Evolutionary conservation across 2,797 vertebrate species (phyloP).

Genomic region (Halcyon badia): DNA sequence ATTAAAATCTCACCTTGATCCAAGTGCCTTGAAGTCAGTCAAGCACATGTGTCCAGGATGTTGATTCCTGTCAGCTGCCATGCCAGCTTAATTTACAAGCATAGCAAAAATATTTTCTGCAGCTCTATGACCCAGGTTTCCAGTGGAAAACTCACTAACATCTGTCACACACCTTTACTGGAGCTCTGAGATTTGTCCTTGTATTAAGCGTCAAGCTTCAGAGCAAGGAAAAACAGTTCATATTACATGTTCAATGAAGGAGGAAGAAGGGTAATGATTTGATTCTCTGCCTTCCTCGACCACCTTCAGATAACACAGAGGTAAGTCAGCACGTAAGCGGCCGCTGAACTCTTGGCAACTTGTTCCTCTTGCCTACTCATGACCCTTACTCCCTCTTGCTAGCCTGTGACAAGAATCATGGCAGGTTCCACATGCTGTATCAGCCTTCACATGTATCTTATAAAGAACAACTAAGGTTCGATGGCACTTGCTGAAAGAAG

Average conservation of each 20-base stretch:
- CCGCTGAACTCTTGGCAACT: not conserved
- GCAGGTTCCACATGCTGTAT: rapidly evolving
- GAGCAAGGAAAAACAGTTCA: not conserved
- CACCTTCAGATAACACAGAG: not conserved
- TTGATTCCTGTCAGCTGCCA: not conserved
- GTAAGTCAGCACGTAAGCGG: not conserved
- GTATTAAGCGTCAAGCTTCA: not conserved
- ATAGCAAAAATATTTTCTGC: not conserved
- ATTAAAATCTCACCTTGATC: not conserved
- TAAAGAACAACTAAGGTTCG: not conserved
- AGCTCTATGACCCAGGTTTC: not conserved
- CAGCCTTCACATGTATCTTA: not conserved
- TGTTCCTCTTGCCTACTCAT: not conserved
- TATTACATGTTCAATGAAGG: not conserved
- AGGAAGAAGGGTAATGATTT: not conserved
- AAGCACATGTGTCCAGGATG: not conserved
- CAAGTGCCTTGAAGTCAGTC: not conserved
- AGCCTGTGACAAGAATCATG: not conserved
- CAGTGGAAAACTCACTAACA: not conserved
- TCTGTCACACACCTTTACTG: not conserved
- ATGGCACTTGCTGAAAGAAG: not conserved
- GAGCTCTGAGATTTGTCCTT: not conserved
- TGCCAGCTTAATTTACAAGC: not conserved
- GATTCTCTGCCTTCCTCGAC: not conserved
- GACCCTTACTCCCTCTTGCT: not conserved